A percentile compares a stretch with the other conserved stretches of the same genome.
Conservation (phyloP, 2,113 vertebrate species). For the Solenodon paradoxus region DNA sequence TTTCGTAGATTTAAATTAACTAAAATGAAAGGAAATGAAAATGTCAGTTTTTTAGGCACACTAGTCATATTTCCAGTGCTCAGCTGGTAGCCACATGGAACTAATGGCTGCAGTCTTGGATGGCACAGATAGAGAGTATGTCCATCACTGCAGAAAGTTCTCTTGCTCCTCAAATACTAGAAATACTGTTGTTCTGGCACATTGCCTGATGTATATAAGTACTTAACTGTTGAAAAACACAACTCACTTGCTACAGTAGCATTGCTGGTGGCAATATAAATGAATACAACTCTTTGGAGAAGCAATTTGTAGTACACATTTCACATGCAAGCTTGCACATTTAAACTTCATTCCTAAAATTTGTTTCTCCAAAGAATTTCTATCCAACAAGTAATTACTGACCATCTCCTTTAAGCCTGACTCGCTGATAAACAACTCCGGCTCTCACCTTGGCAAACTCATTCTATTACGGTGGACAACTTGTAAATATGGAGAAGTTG, state of each 20-base stretch:
- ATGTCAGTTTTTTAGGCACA: background rate
- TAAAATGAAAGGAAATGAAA: background rate
- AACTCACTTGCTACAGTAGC: background rate
- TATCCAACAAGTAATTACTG: background rate
- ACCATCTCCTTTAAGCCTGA: background rate
- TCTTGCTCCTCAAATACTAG: background rate
- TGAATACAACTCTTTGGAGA: background rate
- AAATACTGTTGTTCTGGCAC: background rate
- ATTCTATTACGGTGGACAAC: background rate
- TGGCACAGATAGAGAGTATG: background rate
- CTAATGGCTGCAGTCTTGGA: background rate
- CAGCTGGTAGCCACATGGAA: background rate
- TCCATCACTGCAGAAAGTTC: background rate
- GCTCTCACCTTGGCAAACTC: background rate
- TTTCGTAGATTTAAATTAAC: background rate
- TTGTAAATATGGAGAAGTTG: background rate
- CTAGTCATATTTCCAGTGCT: background rate
- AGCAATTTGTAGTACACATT: background rate
- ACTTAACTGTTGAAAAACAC: background rate
- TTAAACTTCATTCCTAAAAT: conserved; percentile 18
- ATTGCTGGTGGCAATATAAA: background rate
- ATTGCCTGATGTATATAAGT: background rate
- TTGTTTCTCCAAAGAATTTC: background rate
- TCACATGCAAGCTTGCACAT: background rate
- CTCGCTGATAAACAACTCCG: background rate